A percentile compares a stretch with the other conserved stretches of the same genome.
Conservation (phyloP, 2,113 vertebrate genomes). For the Scalopus aquaticus region DNA sequence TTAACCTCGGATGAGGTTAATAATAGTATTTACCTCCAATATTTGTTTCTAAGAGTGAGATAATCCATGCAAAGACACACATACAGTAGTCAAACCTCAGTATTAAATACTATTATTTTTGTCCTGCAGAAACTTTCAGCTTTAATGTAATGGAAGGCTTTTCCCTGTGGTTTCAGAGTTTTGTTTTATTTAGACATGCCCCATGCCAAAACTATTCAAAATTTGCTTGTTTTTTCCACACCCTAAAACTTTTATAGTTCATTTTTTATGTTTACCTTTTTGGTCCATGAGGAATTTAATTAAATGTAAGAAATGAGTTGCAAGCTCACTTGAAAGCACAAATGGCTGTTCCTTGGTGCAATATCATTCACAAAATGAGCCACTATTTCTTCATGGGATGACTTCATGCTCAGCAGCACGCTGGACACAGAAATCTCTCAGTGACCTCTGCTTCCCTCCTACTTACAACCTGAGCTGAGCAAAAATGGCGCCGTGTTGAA, state of each 20-base stretch:
- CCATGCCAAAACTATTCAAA: slow-evolving; percentile 62
- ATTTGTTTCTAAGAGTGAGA: not conserved
- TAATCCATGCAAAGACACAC: not conserved
- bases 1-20: not conserved
- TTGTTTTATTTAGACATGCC: slow-evolving; percentile 54
- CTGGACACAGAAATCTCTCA: not conserved
- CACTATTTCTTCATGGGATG: too few species aligned
- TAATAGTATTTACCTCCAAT: not conserved
- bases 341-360: slow-evolving; percentile 53
- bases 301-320: slow-evolving; percentile 63
- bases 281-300: slow-evolving; percentile 65
- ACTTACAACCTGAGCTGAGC: not conserved
- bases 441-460: not conserved
- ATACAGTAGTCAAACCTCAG: not conserved
- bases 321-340: slow-evolving; percentile 48
- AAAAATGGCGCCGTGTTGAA: not conserved
- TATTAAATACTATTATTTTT: slow-evolving; percentile 49
- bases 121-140: slow-evolving; percentile 14
- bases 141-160: slow-evolving; percentile 28
- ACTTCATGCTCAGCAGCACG: not conserved
- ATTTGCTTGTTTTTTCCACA: slow-evolving; percentile 56
- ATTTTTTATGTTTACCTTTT: slow-evolving; percentile 66
- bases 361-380: too few species aligned
- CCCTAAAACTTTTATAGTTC: slow-evolving; percentile 57
- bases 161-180: slow-evolving; percentile 24